Percentiles rank a stretch among this genome's conserved stretches.
phyloP scores from a whole-genome alignment of 1,140 invertebrate genomes.

The Lepidurus couesii region DNA sequence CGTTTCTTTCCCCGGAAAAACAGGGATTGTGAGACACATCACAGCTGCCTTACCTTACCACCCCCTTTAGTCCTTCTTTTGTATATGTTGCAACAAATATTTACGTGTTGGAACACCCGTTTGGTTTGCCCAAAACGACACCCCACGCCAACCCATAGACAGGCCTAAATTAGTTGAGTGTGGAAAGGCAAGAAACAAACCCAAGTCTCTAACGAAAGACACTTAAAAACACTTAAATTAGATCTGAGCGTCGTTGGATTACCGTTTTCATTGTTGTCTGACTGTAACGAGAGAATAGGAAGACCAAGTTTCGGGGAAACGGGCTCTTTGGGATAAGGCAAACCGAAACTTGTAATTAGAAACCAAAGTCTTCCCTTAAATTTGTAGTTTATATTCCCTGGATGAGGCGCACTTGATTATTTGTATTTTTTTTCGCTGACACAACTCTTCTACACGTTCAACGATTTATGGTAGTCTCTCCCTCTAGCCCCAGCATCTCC shows the following conservation, averaged over 20 bases:
- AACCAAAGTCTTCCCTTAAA: neutral
- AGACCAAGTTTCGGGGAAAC: neutral
- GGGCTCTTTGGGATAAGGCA: neutral
- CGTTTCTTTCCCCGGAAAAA: no score
- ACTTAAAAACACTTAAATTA: neutral
- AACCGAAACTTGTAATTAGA: slow-evolving; percentile 22
- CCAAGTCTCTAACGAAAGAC: neutral
- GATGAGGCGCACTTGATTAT: neutral
- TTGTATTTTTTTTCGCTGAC: neutral
- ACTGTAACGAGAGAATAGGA: neutral
- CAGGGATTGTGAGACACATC: neutral
- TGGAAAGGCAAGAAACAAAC: slow-evolving; percentile 11
- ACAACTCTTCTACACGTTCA: slow-evolving; percentile 8
- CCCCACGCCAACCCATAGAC: neutral
- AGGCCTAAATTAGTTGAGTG: neutral
- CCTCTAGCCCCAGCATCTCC: neutral
- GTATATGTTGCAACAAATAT: neutral
- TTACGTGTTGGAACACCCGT: slow-evolving; percentile 9
- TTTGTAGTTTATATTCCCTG: slow-evolving; percentile 11
- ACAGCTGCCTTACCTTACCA: slow-evolving; percentile 14
- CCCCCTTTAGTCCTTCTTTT: neutral
- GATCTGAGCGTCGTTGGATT: neutral
- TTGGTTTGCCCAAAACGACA: neutral
- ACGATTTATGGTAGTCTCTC: neutral
- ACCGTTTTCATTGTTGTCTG: neutral